Evolutionary conservation across 2,113 vertebrate species (phyloP), one percentile per base, ranked within the genome.

Genomic region (Gobio gobio): DNA sequence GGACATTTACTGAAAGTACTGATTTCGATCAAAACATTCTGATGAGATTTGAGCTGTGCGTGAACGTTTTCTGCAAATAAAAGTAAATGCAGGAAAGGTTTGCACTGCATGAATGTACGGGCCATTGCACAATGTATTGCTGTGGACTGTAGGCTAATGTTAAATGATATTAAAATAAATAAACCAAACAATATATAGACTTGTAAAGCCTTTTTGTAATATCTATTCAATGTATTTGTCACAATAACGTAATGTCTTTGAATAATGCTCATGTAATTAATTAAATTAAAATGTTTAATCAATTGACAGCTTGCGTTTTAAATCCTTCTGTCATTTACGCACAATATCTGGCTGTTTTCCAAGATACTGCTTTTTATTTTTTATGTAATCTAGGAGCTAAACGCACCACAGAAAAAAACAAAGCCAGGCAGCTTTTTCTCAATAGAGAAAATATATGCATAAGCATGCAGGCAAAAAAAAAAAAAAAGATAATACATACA

Each of bases 401-500:
- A 63, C 3, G 12, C 75, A 78, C 24, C 8, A 2, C 43, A 54
- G 26, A 61, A 20, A 40, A 29, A 84, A 26, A 75, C 10, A 79
- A 75, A 86, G 43, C 2, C 70, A 86, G 63, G 70, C 47, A 76
- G 24, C 61, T 84, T 87, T 89, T 82, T 86, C 80, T 88, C 40
- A 5, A 75, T 33, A 76, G 74, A 85, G 59, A 89, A 88, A 87
- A 86, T 83, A 88, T 66, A 88, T 83, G 54, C 81, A 76, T 58
- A 86, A 72, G 85, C 91, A 86, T 83, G 88, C 88, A 87, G 56
- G 82, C 82, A 84, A 49, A 78, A 73, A 82, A 78, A 83, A 86
- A 79, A 73, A 33, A 82, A 10, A 56, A 56, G 2, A 56, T 51
- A 95, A 97, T 97, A 97, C 96, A 95, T 98, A 98, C 97, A 96